A percentile compares a stretch with the other conserved stretches of the same genome.
Evolutionary conservation across 2,113 vertebrate species (phyloP).

Genomic region (Neofelis nebulosa): DNA sequence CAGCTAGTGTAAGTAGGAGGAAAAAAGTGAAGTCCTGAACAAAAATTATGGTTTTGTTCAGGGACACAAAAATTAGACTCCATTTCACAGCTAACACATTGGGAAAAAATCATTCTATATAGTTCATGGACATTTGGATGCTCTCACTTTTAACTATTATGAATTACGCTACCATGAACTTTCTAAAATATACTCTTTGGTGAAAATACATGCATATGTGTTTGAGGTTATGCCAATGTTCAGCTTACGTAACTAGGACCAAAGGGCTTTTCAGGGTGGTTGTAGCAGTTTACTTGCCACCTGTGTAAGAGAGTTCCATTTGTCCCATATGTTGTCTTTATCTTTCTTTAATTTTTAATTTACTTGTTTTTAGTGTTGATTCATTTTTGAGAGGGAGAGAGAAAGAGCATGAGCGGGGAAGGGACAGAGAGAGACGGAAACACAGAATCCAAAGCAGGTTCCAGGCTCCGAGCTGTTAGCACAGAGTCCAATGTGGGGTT

Average conservation of each 20-base stretch:
- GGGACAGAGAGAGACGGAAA: too few species aligned
- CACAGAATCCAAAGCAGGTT: too few species aligned
- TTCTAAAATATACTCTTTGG: background rate
- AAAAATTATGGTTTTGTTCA: background rate
- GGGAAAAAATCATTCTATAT: background rate
- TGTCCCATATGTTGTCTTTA: background rate
- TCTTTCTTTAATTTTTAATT: background rate
- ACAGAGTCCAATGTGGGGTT: too few species aligned
- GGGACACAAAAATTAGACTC: background rate
- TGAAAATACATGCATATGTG: background rate
- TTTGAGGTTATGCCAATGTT: background rate
- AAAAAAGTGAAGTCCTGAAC: background rate
- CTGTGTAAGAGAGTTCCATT: background rate
- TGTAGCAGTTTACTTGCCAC: background rate
- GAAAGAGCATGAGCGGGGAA: too few species aligned
- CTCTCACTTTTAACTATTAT: background rate
- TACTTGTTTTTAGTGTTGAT: too few species aligned
- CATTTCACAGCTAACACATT: background rate
- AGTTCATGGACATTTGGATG: background rate
- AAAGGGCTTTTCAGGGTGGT: background rate
- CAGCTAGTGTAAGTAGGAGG: background rate
- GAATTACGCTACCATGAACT: background rate
- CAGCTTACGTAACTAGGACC: background rate
- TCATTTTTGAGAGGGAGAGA: too few species aligned
- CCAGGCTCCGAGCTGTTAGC: too few species aligned